Evolutionary conservation across 2,797 vertebrate species (phyloP).

Genomic region (Diceros bicornis): DNA sequence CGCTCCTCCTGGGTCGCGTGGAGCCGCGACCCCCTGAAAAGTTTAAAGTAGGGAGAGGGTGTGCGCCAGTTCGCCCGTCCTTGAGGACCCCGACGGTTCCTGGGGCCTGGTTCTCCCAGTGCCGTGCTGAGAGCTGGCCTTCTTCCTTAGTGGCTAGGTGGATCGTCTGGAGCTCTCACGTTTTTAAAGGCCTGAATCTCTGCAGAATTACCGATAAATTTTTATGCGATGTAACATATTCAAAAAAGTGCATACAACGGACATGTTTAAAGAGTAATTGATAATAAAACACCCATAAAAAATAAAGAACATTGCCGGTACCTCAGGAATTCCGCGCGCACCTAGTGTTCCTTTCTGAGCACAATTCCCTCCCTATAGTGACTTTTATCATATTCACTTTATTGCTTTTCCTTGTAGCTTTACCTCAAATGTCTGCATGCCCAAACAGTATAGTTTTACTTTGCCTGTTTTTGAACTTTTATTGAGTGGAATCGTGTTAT

Average conservation of each 20-base stretch:
- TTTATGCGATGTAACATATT: neutral
- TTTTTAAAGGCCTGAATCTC: neutral
- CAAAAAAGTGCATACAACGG: neutral
- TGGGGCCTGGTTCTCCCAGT: conserved; percentile 7
- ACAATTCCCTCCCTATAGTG: neutral
- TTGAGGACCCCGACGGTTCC: neutral
- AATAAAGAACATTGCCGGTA: neutral
- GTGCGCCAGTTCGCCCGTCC: neutral
- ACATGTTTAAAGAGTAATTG: neutral
- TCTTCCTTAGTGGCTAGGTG: neutral
- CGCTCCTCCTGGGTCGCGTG: neutral
- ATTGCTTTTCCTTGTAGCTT: conserved; percentile 13
- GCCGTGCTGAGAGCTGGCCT: neutral
- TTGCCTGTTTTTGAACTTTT: neutral
- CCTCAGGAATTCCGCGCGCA: neutral
- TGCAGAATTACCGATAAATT: neutral
- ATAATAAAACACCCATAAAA: neutral
- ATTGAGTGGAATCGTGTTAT: neutral
- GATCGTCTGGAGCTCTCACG: neutral
- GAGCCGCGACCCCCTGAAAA: neutral
- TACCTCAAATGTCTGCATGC: neutral
- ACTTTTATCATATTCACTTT: neutral
- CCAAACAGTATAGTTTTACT: neutral
- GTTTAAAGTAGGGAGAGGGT: neutral
- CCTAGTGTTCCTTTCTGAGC: neutral